Evolutionary conservation across 2,797 vertebrate species (phyloP).

Genomic region (Enteromius thamalakanensis): DNA sequence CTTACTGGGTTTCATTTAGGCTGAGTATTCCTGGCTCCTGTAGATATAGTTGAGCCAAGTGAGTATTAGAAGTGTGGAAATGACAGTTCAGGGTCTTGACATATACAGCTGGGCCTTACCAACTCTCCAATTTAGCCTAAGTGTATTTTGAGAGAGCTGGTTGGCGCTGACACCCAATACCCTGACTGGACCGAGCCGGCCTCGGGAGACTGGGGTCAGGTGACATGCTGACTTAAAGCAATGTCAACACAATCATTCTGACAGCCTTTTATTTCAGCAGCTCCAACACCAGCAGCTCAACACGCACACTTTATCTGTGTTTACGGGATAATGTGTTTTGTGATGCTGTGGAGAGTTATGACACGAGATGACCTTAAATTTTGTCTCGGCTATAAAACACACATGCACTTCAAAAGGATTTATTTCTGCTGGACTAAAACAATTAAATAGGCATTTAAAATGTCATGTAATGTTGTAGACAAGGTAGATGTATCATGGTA

Average conservation of each 20-base stretch:
- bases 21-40: slow-evolving; percentile 42
- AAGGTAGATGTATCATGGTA: not conserved
- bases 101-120: slow-evolving; percentile 48
- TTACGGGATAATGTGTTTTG: slow-evolving; percentile 56
- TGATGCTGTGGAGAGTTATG: slow-evolving; percentile 37
- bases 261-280: slow-evolving; percentile 73
- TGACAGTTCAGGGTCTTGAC: slow-evolving; percentile 56
- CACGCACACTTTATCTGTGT: slow-evolving; percentile 39
- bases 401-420: not conserved
- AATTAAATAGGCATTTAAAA: not conserved
- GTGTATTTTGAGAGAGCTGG: slow-evolving; percentile 69
- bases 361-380: slow-evolving; percentile 23
- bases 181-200: slow-evolving; percentile 51
- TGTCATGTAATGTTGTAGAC: not conserved
- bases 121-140: slow-evolving; percentile 45
- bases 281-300: slow-evolving; percentile 63
- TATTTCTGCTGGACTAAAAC: not conserved
- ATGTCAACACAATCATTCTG: slow-evolving; percentile 76
- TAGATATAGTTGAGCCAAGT: slow-evolving; percentile 34
- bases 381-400: not conserved
- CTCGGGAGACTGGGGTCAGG: slow-evolving; percentile 64
- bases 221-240: slow-evolving; percentile 75
- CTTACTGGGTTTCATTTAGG: slow-evolving; percentile 39
- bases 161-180: slow-evolving; percentile 66
- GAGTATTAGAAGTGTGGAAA: slow-evolving; percentile 49